These are phyloP conservation scores for Coranthus polyacanthus DNA, from an alignment of 2,797 vertebrate genomes.

Conservation along the genomic window DNA sequence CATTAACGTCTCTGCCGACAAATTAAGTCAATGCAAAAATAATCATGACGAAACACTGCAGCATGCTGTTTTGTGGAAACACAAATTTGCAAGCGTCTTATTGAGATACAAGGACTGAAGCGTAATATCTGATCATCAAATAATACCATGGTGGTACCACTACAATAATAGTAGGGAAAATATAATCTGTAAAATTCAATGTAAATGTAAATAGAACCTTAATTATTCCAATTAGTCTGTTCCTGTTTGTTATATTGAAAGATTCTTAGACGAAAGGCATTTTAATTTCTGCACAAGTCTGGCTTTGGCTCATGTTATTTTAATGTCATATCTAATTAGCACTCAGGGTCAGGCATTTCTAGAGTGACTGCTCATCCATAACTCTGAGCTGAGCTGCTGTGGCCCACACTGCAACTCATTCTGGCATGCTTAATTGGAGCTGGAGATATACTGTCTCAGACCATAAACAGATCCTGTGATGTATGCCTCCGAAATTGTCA, in stretches of 20 bases:
- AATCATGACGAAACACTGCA: not conserved
- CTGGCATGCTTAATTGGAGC: constrained; percentile 86
- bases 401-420: constrained; percentile 81
- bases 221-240: constrained; percentile 62
- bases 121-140: constrained; percentile 10
- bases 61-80: constrained; percentile 2
- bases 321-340: constrained; percentile 85
- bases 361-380: constrained; percentile 85
- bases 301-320: constrained; percentile 79
- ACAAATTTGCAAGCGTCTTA: constrained; percentile 14
- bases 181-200: constrained; percentile 17
- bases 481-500: constrained; percentile 82
- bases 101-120: constrained; percentile 28
- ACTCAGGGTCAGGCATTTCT: constrained; percentile 78
- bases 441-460: constrained; percentile 75
- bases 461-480: constrained; percentile 83
- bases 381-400: constrained; percentile 77
- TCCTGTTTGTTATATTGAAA: constrained; percentile 58
- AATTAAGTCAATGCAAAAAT: not conserved
- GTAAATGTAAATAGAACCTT: constrained; percentile 43
- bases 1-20: constrained; percentile 10
- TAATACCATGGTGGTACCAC: constrained; percentile 4
- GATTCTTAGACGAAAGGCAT: constrained; percentile 67
- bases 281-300: constrained; percentile 77
- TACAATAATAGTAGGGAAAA: constrained; percentile 23